Percentiles rank a stretch among this genome's conserved stretches.
Evolutionary conservation across 2,797 vertebrate genomes (phyloP).

Genomic region (Delichon dasypus): DNA sequence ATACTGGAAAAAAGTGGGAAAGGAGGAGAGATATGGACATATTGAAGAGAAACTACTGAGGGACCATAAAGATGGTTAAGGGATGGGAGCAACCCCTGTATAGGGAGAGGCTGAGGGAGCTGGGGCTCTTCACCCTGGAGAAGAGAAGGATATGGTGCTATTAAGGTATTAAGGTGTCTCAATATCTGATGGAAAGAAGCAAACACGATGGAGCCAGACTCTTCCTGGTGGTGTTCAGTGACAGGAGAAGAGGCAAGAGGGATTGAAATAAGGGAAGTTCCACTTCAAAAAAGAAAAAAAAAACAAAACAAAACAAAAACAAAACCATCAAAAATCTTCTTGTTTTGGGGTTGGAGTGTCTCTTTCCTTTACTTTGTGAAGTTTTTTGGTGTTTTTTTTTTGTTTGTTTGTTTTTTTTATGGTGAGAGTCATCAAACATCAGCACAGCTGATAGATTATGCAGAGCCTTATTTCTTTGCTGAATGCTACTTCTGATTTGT

Average conservation of each 20-base stretch:
- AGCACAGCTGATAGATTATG: neutral
- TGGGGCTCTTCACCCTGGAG: neutral
- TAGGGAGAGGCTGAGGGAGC: neutral
- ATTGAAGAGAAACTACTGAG: fast-evolving
- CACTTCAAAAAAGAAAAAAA: neutral
- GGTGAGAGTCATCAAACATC: neutral
- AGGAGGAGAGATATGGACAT: neutral
- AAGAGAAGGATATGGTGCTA: neutral
- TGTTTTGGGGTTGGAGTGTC: neutral
- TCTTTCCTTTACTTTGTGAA: neutral
- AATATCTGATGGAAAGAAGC: neutral
- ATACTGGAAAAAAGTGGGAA: neutral
- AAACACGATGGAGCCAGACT: neutral
- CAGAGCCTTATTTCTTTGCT: neutral
- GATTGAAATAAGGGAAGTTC: neutral
- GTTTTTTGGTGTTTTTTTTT: too few species aligned
- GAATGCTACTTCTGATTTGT: neutral
- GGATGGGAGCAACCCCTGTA: neutral
- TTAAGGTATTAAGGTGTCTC: neutral
- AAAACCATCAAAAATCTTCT: fast-evolving
- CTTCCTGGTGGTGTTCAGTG: neutral
- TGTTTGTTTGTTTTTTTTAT: neutral
- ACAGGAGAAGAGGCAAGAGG: neutral
- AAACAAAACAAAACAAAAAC: fast-evolving
- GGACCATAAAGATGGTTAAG: neutral